Evolutionary conservation across 2,113 vertebrate genomes (phyloP).

Genomic region (Asarcornis scutulata): DNA sequence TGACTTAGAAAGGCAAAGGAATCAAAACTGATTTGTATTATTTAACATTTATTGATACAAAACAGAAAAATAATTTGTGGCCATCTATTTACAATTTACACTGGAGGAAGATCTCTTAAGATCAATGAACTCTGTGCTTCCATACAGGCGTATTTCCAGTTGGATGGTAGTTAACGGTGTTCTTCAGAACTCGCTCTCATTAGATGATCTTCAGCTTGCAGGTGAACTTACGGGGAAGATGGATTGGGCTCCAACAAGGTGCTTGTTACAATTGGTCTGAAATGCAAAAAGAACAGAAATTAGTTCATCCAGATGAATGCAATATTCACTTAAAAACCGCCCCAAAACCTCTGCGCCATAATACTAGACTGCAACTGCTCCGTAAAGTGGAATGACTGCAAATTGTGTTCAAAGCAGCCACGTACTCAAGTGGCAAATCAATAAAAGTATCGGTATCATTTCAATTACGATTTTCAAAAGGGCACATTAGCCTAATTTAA

Average conservation of each 20-base stretch:
- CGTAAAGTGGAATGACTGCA: neutral
- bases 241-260: neutral
- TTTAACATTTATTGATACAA: slow-evolving; percentile 41
- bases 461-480: neutral
- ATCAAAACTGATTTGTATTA: neutral
- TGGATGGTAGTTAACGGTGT: neutral
- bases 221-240: neutral
- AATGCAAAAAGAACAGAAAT: neutral
- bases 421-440: neutral
- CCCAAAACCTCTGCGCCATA: neutral
- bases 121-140: neutral
- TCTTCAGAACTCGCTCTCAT: neutral
- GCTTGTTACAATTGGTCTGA: neutral
- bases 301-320: neutral
- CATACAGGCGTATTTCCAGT: neutral
- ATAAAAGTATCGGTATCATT: neutral
- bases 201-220: neutral
- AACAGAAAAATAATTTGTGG: neutral
- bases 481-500: neutral
- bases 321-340: neutral
- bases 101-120: neutral
- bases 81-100: slow-evolving; percentile 15
- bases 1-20: neutral
- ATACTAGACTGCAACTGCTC: neutral
- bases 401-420: neutral